Conservation (phyloP, 2,888 invertebrate genomes). For the Phalera bucephala region DNA sequence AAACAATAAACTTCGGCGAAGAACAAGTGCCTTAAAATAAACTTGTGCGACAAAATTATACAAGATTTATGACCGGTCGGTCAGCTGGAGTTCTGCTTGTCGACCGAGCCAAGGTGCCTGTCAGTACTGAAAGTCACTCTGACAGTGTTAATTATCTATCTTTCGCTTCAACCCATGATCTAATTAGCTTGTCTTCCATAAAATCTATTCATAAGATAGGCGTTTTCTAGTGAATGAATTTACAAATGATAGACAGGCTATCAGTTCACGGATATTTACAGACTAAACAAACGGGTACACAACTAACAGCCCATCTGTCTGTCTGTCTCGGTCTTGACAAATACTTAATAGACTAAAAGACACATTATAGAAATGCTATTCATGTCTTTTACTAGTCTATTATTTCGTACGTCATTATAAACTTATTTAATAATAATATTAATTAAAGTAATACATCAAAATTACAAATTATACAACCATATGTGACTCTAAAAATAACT, state of each 20-base stretch:
- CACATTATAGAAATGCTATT: too few relatives aligned
- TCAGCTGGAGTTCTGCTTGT: neutral
- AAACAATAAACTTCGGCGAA: too few relatives aligned
- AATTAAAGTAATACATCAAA: neutral
- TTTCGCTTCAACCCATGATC: neutral
- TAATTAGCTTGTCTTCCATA: neutral
- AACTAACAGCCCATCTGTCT: neutral
- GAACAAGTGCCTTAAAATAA: too few relatives aligned
- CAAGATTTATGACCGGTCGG: neutral
- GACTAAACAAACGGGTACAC: neutral
- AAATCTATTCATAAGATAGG: too few relatives aligned
- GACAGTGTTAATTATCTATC: neutral
- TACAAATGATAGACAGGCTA: neutral
- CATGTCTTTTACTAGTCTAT: too few relatives aligned
- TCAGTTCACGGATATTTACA: neutral
- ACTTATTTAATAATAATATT: too few relatives aligned
- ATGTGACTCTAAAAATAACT: neutral
- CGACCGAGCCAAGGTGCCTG: neutral
- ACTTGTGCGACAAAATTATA: neutral
- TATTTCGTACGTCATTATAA: too few relatives aligned
- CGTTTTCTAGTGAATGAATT: too few relatives aligned
- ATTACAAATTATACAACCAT: neutral
- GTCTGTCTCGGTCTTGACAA: neutral
- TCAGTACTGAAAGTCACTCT: too few relatives aligned
- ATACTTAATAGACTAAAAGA: too few relatives aligned